These are phyloP conservation scores for Sycophila texana DNA, from an alignment of 2,888 invertebrate genomes.

Conservation along the genomic window DNA sequence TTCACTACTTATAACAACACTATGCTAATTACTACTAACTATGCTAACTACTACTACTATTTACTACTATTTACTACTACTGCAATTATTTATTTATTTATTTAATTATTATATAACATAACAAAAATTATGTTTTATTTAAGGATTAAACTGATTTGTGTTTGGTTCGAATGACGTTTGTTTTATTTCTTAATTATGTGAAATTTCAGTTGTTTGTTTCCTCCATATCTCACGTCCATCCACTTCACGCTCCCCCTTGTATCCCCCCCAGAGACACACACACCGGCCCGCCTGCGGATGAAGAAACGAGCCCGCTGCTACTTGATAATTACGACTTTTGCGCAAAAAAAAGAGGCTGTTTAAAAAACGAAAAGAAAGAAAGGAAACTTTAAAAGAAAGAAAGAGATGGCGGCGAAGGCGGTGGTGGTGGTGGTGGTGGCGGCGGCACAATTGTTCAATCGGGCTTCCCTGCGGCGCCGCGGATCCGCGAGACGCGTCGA, in stretches of 20 bases:
- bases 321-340: constrained; percentile 42
- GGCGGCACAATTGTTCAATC: constrained; percentile 3
- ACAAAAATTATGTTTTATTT: constrained; percentile 75
- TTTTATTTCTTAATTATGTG: constrained; percentile 54
- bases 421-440: too few relatives aligned
- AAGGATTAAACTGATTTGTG: constrained; percentile 76
- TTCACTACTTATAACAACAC: constrained; percentile 50
- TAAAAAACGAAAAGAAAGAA: not conserved
- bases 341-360: constrained; percentile 34
- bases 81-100: constrained; percentile 74
- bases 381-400: too few relatives aligned
- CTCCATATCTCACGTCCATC: constrained; percentile 48
- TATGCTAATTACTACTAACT: constrained; percentile 59
- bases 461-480: constrained; percentile 29
- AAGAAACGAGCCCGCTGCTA: not conserved
- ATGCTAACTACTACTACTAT: constrained; percentile 58
- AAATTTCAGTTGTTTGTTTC: constrained; percentile 50
- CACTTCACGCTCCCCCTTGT: not conserved
- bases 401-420: too few relatives aligned
- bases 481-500: constrained; percentile 6
- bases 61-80: constrained; percentile 63
- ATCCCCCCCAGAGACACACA: constrained; percentile 6
- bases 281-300: not conserved
- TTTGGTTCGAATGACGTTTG: constrained; percentile 71
- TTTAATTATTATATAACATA: constrained; percentile 74